Percentiles rank a stretch among this genome's conserved stretches.
These are phyloP conservation scores for Orientallactaga bullata DNA, from an alignment of 2,113 vertebrate genomes.

Conservation along the genomic window DNA sequence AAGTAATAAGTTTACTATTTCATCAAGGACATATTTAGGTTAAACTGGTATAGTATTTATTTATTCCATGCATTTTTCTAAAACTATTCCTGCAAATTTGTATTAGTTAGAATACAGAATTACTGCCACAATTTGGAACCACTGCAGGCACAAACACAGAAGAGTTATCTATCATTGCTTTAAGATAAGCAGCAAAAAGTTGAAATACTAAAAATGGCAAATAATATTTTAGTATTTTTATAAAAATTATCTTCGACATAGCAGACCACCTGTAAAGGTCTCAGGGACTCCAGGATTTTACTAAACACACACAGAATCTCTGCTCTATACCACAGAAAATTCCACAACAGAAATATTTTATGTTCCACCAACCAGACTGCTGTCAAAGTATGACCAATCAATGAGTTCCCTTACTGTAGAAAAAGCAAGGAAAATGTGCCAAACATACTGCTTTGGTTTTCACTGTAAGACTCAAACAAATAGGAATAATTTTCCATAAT, in stretches of 20 bases:
- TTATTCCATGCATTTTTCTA: not conserved
- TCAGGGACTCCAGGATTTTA: not conserved
- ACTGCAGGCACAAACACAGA: not conserved
- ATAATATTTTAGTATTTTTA: not conserved
- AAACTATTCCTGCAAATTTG: not conserved
- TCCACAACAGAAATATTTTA: not conserved
- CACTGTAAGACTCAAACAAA: not conserved
- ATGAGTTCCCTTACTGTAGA: not conserved
- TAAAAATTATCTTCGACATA: not conserved
- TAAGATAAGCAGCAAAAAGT: not conserved
- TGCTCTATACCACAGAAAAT: not conserved
- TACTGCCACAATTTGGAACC: not conserved
- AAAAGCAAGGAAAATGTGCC: not conserved
- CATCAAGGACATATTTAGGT: not conserved
- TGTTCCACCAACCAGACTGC: not conserved
- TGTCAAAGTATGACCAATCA: not conserved
- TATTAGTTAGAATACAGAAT: not conserved
- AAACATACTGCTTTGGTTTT: not conserved
- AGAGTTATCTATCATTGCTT: not conserved
- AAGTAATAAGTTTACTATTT: not conserved
- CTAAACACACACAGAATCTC: not conserved
- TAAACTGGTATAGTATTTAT: not conserved
- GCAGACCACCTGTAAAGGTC: not conserved
- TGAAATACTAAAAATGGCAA: not conserved
- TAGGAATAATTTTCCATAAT: not conserved